Percentiles rank a stretch among this genome's conserved stretches.
Conservation (phyloP, 2,797 vertebrate species). For the Thaleichthys pacificus region DNA sequence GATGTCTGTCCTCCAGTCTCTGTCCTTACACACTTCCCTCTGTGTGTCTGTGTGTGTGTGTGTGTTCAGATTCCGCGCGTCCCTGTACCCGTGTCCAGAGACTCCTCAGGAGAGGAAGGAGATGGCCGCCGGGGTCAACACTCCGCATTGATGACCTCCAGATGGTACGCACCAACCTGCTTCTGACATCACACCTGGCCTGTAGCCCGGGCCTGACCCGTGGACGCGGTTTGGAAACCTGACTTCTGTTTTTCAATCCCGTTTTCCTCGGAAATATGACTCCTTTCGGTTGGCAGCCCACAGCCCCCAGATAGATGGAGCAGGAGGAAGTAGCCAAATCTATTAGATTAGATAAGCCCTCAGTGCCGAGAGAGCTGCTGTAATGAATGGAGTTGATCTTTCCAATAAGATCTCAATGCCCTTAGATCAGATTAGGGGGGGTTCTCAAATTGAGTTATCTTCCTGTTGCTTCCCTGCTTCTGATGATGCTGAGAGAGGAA, state of each 20-base stretch:
- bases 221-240: not conserved
- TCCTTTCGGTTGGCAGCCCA: conserved; percentile 4
- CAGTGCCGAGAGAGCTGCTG: not conserved
- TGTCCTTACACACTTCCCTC: not conserved
- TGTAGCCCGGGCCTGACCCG: not conserved
- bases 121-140: conserved; percentile 95
- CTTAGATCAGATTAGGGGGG: conserved; percentile 9
- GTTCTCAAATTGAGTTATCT: not conserved
- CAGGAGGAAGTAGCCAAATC: not conserved
- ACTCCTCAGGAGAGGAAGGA: conserved; percentile 95
- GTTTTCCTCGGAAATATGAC: not conserved
- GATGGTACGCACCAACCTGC: conserved; percentile 80
- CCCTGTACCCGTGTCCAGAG: conserved; percentile 96
- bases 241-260: not conserved
- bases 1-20: not conserved
- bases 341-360: conserved; percentile 12
- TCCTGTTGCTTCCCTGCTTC: not conserved
- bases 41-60: conserved; percentile 24
- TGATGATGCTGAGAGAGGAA: not conserved
- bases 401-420: conserved; percentile 1
- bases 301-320: not conserved
- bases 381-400: conserved; percentile 9
- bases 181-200: not conserved
- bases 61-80: conserved; percentile 89
- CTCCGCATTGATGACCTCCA: conserved; percentile 97